A percentile compares a stretch with the other conserved stretches of the same genome.
phyloP scores from a whole-genome alignment of 2,113 vertebrate genomes.

The Ceratotherium simum region DNA sequence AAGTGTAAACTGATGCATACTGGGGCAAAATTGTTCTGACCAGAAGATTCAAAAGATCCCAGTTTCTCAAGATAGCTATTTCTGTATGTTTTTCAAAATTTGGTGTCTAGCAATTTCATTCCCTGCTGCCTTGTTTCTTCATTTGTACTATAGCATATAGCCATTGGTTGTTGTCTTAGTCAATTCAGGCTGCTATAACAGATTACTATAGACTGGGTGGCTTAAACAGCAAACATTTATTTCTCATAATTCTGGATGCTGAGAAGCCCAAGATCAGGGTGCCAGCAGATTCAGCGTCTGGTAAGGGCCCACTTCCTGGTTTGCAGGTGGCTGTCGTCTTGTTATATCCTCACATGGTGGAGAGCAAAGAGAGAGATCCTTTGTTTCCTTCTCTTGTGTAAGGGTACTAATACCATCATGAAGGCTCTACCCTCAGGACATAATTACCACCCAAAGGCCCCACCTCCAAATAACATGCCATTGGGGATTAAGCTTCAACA shows the following conservation, averaged over 20 bases:
- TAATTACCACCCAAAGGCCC: not conserved
- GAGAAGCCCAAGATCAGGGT: not conserved
- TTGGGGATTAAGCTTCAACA: not conserved
- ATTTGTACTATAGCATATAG: not conserved
- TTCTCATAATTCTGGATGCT: not conserved
- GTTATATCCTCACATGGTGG: not conserved
- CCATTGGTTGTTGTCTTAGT: not conserved
- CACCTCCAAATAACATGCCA: not conserved
- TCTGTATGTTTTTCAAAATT: constrained; percentile 4
- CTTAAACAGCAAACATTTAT: not conserved
- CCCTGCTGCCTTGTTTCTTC: not conserved
- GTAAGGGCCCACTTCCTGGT: not conserved
- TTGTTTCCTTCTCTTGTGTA: not conserved
- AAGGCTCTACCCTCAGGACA: not conserved
- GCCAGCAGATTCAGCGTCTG: not conserved
- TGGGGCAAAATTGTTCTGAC: not conserved
- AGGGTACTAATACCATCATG: not conserved
- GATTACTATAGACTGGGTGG: not conserved
- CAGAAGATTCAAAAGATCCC: not conserved
- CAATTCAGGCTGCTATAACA: not conserved
- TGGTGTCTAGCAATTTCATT: not conserved
- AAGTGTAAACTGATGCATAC: not conserved
- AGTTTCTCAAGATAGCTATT: not conserved
- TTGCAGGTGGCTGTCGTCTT: not conserved
- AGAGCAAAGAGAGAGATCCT: not conserved